These are phyloP conservation scores for Oryzias javanicus DNA, from an alignment of 2,113 vertebrate species.

Conservation along the genomic window DNA sequence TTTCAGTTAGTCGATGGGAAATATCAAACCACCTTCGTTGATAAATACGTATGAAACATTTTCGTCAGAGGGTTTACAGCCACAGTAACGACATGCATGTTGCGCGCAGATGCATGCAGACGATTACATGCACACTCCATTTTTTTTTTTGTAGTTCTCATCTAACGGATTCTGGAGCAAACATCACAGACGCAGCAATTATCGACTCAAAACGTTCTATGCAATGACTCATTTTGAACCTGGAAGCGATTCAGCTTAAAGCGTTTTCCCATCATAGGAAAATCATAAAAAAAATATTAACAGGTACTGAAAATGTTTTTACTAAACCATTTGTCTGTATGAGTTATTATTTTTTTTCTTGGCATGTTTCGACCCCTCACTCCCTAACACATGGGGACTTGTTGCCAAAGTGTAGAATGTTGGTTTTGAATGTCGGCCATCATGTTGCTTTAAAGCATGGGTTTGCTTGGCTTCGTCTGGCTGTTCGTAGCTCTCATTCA, in stretches of 20 bases:
- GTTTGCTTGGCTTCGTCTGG: conserved; percentile 86
- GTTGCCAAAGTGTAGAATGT: conserved; percentile 91
- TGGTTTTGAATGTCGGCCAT: conserved; percentile 83
- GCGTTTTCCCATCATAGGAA: conserved; percentile 81
- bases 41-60: conserved; percentile 61
- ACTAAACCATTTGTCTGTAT: conserved; percentile 83
- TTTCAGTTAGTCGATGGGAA: conserved; percentile 75
- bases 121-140: too few species aligned
- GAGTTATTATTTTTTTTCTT: conserved; percentile 82
- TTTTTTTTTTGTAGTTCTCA: too few species aligned
- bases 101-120: conserved; percentile 58
- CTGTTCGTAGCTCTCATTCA: conserved; percentile 87
- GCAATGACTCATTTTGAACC: conserved; percentile 93
- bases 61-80: conserved; percentile 70
- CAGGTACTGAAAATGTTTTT: conserved; percentile 82
- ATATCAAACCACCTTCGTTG: conserved; percentile 77
- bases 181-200: conserved; percentile 70
- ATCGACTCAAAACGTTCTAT: conserved; percentile 95
- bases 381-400: conserved; percentile 78
- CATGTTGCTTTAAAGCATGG: conserved; percentile 88
- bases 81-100: conserved; percentile 60
- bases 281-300: conserved; percentile 57
- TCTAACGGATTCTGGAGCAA: conserved; percentile 46
- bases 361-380: conserved; percentile 89
- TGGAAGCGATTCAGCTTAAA: conserved; percentile 78